Percentiles rank a stretch among this genome's conserved stretches.
Conservation (phyloP, 2,113 vertebrate species). For the Dasyurus viverrinus region DNA sequence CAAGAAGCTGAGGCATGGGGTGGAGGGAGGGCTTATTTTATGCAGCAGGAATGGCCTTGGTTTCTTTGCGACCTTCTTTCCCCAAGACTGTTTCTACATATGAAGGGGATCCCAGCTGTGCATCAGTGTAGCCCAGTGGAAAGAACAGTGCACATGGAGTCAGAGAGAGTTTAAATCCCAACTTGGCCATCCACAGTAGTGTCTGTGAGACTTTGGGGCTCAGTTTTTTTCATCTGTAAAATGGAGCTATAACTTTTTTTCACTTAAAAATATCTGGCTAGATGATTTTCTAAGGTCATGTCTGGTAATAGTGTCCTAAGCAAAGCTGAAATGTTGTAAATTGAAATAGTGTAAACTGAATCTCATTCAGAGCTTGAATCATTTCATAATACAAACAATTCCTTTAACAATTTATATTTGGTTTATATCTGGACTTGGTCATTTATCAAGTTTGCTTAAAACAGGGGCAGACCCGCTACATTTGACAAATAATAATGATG, state of each 20-base stretch:
- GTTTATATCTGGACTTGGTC: background rate
- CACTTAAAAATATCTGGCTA: background rate
- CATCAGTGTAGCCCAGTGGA: background rate
- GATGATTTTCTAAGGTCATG: background rate
- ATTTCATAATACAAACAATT: background rate
- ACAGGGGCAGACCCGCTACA: background rate
- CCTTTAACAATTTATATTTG: background rate
- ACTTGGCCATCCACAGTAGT: background rate
- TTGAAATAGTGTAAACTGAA: background rate
- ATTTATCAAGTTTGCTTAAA: background rate
- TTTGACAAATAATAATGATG: background rate
- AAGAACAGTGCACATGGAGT: background rate
- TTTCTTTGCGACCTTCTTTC: background rate
- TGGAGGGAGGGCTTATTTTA: background rate
- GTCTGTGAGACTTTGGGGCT: background rate
- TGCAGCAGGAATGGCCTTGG: background rate
- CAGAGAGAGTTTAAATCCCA: background rate
- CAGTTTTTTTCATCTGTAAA: background rate
- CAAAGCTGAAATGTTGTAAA: background rate
- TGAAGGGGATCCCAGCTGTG: background rate
- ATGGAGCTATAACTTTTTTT: background rate
- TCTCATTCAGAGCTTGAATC: background rate
- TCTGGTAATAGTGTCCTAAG: background rate
- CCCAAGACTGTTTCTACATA: background rate
- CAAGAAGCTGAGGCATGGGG: background rate